Percentiles rank a stretch among this genome's conserved stretches.
Conservation (phyloP, 2,888 invertebrate genomes). For the Norana najaformis region DNA sequence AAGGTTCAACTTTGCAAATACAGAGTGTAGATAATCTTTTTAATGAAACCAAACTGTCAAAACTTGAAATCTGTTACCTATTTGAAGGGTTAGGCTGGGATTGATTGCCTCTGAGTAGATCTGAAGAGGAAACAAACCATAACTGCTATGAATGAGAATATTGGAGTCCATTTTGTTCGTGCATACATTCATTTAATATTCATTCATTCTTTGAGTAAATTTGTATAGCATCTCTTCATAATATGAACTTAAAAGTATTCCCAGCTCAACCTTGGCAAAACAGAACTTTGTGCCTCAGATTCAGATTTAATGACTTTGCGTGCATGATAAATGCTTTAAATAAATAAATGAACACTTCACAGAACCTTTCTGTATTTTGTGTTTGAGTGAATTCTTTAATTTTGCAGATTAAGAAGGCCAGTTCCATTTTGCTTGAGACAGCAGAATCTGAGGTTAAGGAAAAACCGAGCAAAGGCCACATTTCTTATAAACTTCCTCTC, state of each 20-base stretch:
- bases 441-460: slow-evolving; percentile 3
- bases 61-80: neutral
- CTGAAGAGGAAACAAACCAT: neutral
- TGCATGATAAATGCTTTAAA: neutral
- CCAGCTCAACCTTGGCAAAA: neutral
- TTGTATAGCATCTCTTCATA: neutral
- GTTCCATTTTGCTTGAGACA: neutral
- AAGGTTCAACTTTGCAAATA: neutral
- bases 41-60: neutral
- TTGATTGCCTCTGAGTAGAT: neutral
- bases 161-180: too few relatives aligned
- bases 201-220: neutral
- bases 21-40: neutral
- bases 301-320: neutral
- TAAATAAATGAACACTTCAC: neutral
- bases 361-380: neutral
- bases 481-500: neutral
- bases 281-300: neutral
- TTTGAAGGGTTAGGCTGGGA: neutral
- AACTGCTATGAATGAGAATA: neutral
- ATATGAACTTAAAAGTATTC: neutral
- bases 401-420: neutral
- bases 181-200: neutral
- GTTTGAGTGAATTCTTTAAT: neutral
- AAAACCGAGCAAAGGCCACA: neutral